These are phyloP conservation scores for Halictus rubicundus DNA, from an alignment of 1,140 invertebrate genomes.

Conservation along the genomic window DNA sequence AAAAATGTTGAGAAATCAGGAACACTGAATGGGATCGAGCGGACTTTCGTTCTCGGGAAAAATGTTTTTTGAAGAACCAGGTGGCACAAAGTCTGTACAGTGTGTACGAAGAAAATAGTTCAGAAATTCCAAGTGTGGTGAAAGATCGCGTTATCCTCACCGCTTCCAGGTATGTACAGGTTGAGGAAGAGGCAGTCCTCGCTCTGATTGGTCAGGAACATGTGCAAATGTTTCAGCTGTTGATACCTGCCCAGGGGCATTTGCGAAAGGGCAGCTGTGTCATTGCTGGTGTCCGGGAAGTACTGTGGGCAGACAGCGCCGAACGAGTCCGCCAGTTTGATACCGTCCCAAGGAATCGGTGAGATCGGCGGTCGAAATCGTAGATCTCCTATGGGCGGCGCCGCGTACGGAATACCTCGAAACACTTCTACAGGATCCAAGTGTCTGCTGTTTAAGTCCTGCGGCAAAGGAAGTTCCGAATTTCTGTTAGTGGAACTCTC, in stretches of 20 bases:
- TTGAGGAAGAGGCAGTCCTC: conserved; percentile 96
- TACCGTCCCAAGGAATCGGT: conserved; percentile 86
- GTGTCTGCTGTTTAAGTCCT: conserved; percentile 88
- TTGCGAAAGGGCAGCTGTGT: conserved; percentile 83
- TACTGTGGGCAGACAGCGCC: conserved; percentile 90
- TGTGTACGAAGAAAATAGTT: no score
- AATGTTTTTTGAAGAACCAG: no score
- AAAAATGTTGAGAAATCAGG: no score
- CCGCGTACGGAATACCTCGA: conserved; percentile 91
- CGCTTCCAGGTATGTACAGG: conserved; percentile 91
- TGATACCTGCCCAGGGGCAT: conserved; percentile 87
- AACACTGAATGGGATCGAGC: no score
- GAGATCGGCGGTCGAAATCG: conserved; percentile 87
- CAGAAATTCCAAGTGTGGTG: neutral
- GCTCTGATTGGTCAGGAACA: conserved; percentile 88
- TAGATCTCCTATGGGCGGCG: conserved; percentile 86
- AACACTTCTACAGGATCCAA: conserved; percentile 91
- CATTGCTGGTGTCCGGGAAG: conserved; percentile 87
- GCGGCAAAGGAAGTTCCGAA: conserved; percentile 64
- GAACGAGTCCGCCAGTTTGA: conserved; percentile 87
- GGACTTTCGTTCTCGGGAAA: no score
- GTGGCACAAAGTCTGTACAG: no score
- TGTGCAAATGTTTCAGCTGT: conserved; percentile 84
- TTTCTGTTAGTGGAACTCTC: no score
- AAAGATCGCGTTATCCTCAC: conserved; percentile 80